phyloP scores from a whole-genome alignment of 30 jellyfish, hydroid and myxozoan genomes.

The Chrysaora quinquecirrha region DNA sequence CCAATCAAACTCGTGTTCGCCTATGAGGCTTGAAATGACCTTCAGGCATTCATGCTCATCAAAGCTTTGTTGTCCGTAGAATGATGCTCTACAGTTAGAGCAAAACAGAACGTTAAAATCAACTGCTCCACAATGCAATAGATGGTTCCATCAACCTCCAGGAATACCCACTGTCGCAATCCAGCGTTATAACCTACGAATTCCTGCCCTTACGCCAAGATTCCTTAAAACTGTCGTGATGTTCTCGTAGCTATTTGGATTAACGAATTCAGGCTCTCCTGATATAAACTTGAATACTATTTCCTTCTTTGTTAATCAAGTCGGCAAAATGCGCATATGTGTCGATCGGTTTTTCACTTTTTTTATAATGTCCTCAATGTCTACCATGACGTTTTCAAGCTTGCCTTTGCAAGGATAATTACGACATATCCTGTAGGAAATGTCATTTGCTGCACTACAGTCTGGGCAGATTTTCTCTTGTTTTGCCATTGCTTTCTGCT shows the following conservation, averaged over 20 bases:
- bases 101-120: constrained; percentile 4
- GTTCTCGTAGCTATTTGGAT: constrained; percentile 17
- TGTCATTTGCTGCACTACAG: constrained; percentile 30
- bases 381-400: not conserved
- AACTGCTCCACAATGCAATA: constrained; percentile 6
- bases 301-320: not conserved
- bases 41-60: not conserved
- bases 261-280: constrained; percentile 38
- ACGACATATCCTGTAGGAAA: constrained; percentile 10
- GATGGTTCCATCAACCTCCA: constrained; percentile 26
- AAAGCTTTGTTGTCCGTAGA: not conserved
- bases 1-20: constrained; percentile 50
- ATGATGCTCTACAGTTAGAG: not conserved
- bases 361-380: too few relatives aligned
- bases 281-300: not conserved
- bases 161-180: constrained; percentile 24
- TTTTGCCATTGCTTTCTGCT: not conserved
- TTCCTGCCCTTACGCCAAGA: constrained; percentile 47
- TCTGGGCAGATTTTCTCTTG: not conserved
- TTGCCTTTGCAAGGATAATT: constrained; percentile 13
- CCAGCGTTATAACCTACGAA: constrained; percentile 6
- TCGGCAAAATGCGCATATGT: constrained; percentile 16
- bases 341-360: not conserved
- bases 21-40: not conserved
- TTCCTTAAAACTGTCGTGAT: not conserved